These are phyloP conservation scores for Mechanitis messenoides DNA, from an alignment of 2,888 invertebrate genomes.

Conservation along the genomic window DNA sequence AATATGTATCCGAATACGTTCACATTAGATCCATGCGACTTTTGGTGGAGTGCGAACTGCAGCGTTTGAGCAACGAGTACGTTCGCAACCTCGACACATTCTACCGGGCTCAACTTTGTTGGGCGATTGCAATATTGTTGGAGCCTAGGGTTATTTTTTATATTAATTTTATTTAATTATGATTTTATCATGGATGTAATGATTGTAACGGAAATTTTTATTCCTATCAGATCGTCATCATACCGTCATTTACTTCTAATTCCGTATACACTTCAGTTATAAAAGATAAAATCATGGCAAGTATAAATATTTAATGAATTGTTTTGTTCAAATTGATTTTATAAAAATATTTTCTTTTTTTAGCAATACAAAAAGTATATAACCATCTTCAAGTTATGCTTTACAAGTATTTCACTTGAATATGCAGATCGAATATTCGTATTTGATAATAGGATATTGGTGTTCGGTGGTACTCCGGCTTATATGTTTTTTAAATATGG, in stretches of 20 bases:
- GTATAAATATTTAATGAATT: background rate
- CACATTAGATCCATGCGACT: conserved; percentile 41
- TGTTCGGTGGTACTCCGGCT: conserved; percentile 63
- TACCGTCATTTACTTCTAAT: conserved; percentile 42
- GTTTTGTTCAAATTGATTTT: background rate
- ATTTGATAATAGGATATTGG: conserved; percentile 48
- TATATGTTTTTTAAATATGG: conserved; percentile 65
- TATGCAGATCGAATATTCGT: conserved; percentile 57
- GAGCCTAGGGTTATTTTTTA: conserved; percentile 50
- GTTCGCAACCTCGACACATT: conserved; percentile 45
- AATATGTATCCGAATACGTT: conserved; percentile 41
- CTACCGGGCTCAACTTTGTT: conserved; percentile 62
- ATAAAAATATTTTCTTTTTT: conserved; percentile 25
- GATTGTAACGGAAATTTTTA: background rate
- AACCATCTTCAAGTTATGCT: conserved; percentile 47
- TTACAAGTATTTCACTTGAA: conserved; percentile 46
- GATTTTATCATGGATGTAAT: too few species aligned
- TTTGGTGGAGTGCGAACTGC: conserved; percentile 47
- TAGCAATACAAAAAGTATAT: conserved; percentile 51
- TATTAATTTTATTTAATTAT: background rate
- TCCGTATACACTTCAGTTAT: conserved; percentile 45
- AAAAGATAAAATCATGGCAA: conserved; percentile 62
- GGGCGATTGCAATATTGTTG: conserved; percentile 58
- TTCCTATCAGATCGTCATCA: conserved; percentile 49
- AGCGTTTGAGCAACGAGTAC: conserved; percentile 36